Conservation (phyloP, 2,113 vertebrate species). For the Protomyctophum bolini region DNA sequence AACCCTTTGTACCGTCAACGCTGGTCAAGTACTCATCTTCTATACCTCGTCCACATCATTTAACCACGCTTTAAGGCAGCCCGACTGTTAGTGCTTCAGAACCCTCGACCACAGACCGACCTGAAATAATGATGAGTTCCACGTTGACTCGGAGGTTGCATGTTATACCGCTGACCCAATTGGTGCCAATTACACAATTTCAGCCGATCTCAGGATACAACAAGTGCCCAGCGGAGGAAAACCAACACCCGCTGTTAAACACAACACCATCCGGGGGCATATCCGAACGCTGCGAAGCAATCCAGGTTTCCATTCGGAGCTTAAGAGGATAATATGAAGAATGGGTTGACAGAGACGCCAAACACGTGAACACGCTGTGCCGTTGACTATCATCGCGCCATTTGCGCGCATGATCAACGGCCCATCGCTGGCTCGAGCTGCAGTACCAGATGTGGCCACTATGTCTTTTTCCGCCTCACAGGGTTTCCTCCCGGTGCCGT, state of each 20-base stretch:
- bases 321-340: background rate
- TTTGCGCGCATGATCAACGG: too few relatives aligned
- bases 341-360: too few relatives aligned
- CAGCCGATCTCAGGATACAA: slow-evolving; percentile 45
- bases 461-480: too few relatives aligned
- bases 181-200: slow-evolving; percentile 61
- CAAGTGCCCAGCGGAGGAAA: slow-evolving; percentile 46
- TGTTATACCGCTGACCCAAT: slow-evolving; percentile 56
- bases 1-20: too few relatives aligned
- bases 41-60: background rate
- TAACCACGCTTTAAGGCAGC: slow-evolving; percentile 20
- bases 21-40: too few relatives aligned
- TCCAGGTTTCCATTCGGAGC: background rate
- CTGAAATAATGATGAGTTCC: slow-evolving; percentile 76
- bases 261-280: slow-evolving; percentile 4
- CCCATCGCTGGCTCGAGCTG: too few relatives aligned
- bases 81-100: background rate
- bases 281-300: slow-evolving; percentile 10
- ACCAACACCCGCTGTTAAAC: slow-evolving; percentile 36
- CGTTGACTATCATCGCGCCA: too few relatives aligned
- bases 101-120: slow-evolving; percentile 33
- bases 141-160: slow-evolving; percentile 46
- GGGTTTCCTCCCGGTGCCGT: too few relatives aligned
- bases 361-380: too few relatives aligned
- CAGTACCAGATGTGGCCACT: too few relatives aligned